phyloP scores from a whole-genome alignment of 2,797 vertebrate genomes.

The Salarias fasciatus region DNA sequence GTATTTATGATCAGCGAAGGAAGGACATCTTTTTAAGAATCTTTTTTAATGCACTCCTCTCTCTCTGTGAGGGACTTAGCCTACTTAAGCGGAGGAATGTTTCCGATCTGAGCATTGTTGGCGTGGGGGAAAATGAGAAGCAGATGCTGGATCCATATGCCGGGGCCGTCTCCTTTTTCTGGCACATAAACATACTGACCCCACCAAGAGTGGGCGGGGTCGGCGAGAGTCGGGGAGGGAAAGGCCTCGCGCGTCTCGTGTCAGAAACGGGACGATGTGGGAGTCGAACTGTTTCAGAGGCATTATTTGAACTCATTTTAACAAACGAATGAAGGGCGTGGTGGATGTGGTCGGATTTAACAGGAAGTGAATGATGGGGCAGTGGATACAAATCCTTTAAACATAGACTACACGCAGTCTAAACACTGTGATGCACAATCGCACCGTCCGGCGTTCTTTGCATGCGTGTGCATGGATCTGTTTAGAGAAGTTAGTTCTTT shows the following conservation, averaged over 20 bases:
- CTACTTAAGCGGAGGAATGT: slow-evolving; percentile 69
- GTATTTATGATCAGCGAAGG: slow-evolving; percentile 45
- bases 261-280: slow-evolving; percentile 36
- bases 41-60: slow-evolving; percentile 50
- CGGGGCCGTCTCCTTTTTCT: slow-evolving; percentile 50
- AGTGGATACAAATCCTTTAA: slow-evolving; percentile 44
- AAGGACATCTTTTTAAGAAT: slow-evolving; percentile 48
- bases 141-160: slow-evolving; percentile 78
- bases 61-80: slow-evolving; percentile 57
- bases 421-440: slow-evolving; percentile 41
- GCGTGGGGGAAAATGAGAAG: slow-evolving; percentile 70
- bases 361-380: slow-evolving; percentile 53
- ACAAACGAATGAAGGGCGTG: slow-evolving; percentile 57
- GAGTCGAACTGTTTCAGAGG: slow-evolving; percentile 42
- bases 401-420: slow-evolving; percentile 33
- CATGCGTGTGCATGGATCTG: not conserved
- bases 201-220: slow-evolving; percentile 52
- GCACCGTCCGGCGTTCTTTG: slow-evolving; percentile 2
- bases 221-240: slow-evolving; percentile 35
- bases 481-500: slow-evolving; percentile 1
- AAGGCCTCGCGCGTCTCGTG: not conserved
- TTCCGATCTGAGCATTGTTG: slow-evolving; percentile 72
- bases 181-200: slow-evolving; percentile 59
- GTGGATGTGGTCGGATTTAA: slow-evolving; percentile 53
- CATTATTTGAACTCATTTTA: slow-evolving; percentile 51